Evolutionary conservation across 2,888 invertebrate genomes (phyloP).

Genomic region (Drosophila mercatorum): DNA sequence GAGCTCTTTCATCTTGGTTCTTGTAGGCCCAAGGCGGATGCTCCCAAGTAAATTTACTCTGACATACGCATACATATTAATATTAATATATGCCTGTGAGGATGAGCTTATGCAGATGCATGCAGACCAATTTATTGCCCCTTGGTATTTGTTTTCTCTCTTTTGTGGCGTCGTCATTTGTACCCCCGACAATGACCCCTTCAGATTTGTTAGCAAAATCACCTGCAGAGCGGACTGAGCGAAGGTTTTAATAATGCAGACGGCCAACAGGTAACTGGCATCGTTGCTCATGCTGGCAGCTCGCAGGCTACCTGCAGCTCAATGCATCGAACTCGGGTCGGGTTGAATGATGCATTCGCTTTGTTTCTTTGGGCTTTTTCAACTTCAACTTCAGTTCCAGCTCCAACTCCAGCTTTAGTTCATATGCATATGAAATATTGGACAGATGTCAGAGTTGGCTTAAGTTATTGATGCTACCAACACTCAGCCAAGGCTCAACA

Average conservation of each 20-base stretch:
- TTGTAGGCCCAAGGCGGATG: neutral
- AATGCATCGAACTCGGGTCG: conserved; percentile 62
- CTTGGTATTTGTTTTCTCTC: conserved; percentile 50
- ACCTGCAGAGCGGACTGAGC: conserved; percentile 64
- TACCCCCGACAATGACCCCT: conserved; percentile 46
- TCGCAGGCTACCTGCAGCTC: conserved; percentile 60
- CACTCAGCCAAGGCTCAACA: conserved; percentile 10
- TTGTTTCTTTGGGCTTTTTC: conserved; percentile 48
- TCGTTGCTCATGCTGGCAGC: neutral
- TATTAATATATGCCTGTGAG: conserved; percentile 13
- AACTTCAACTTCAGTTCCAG: conserved; percentile 9
- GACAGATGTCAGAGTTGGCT: conserved; percentile 51
- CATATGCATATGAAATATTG: conserved; percentile 60
- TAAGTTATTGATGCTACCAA: conserved; percentile 50
- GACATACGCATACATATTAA: neutral
- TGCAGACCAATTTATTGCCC: conserved; percentile 60
- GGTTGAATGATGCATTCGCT: conserved; percentile 71
- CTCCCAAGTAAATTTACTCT: neutral
- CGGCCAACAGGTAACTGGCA: conserved; percentile 6
- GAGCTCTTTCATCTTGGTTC: neutral
- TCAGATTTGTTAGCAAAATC: conserved; percentile 71
- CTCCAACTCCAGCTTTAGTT: conserved; percentile 5
- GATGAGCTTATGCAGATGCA: conserved; percentile 32
- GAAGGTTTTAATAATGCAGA: conserved; percentile 67
- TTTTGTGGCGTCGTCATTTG: neutral